phyloP scores from a whole-genome alignment of 2,797 vertebrate species.

The Pelochelys cantorii region DNA sequence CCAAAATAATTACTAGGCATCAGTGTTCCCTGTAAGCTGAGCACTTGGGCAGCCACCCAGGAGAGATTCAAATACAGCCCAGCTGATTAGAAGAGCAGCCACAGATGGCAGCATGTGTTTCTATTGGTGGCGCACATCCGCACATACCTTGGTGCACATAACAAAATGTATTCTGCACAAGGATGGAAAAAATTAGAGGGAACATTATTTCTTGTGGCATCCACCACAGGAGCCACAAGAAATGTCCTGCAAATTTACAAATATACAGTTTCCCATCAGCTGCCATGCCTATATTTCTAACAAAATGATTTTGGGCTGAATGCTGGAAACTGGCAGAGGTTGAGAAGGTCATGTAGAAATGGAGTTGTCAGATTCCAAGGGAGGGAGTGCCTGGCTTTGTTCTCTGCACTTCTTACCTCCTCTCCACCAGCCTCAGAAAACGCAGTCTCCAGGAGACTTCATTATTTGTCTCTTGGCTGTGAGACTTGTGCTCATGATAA shows the following conservation, averaged over 20 bases:
- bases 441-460: accelerated
- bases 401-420: conserved; percentile 15
- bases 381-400: background rate
- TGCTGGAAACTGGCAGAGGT: conserved; percentile 38
- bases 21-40: too few species aligned
- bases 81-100: too few species aligned
- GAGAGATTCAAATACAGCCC: too few species aligned
- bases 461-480: background rate
- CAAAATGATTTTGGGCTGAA: conserved; percentile 29
- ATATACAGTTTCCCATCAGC: background rate
- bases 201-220: conserved; percentile 34
- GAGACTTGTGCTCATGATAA: background rate
- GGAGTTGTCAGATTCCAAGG: conserved; percentile 26
- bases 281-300: conserved; percentile 39
- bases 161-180: too few species aligned
- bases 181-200: too few species aligned
- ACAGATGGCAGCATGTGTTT: too few species aligned
- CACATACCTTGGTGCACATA: too few species aligned
- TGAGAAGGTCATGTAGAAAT: background rate
- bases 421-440: background rate
- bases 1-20: conserved; percentile 13
- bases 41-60: too few species aligned
- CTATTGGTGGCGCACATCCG: too few species aligned
- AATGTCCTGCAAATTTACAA: background rate
- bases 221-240: conserved; percentile 9